Conservation (phyloP, 2,113 vertebrate genomes). For the Merops nubicus region DNA sequence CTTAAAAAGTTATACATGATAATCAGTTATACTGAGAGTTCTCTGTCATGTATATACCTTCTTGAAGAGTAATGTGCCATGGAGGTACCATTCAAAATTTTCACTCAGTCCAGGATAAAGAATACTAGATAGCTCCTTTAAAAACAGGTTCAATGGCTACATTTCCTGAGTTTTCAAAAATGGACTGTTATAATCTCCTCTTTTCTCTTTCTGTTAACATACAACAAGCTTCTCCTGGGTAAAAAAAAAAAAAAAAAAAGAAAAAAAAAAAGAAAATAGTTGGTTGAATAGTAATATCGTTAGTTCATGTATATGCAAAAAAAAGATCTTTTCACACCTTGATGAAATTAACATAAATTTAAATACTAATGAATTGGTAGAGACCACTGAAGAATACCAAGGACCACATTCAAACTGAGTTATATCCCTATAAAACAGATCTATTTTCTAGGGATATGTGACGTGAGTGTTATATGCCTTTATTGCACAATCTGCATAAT, state of each 20-base stretch:
- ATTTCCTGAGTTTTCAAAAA: not conserved
- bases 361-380: conserved; percentile 77
- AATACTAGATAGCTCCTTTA: not conserved
- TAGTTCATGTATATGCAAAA: conserved; percentile 81
- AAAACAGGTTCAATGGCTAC: not conserved
- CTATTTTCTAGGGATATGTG: conserved; percentile 45
- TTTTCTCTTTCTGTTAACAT: conserved; percentile 54
- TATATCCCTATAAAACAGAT: conserved; percentile 41
- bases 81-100: not conserved
- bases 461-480: conserved; percentile 18
- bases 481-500: conserved; percentile 32
- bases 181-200: not conserved
- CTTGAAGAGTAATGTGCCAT: not conserved
- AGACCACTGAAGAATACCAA: conserved; percentile 63
- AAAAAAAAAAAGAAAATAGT: not conserved
- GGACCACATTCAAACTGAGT: conserved; percentile 15
- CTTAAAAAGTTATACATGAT: not conserved
- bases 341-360: conserved; percentile 83
- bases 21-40: not conserved
- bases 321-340: conserved; percentile 81
- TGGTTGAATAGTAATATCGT: conserved; percentile 70
- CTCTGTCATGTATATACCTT: not conserved
- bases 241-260: not conserved
- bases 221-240: conserved; percentile 45
- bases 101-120: not conserved